phyloP scores from a whole-genome alignment of 2,888 invertebrate genomes.

The Esperia sulphurella region DNA sequence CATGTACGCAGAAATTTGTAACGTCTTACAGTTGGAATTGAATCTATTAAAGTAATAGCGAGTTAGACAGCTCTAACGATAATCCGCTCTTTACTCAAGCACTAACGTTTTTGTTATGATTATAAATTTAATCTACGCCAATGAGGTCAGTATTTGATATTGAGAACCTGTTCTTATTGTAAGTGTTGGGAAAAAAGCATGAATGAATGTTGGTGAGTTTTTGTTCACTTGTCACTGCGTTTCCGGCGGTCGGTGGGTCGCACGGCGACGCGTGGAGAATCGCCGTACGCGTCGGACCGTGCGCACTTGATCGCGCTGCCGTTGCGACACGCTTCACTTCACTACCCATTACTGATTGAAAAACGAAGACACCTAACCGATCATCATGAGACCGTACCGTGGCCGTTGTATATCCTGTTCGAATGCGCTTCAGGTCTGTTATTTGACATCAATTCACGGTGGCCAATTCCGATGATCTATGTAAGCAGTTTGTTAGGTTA shows the following conservation, averaged over 20 bases:
- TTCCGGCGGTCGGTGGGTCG: conserved; percentile 62
- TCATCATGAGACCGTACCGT: conserved; percentile 40
- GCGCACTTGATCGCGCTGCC: conserved; percentile 32
- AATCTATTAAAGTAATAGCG: no score
- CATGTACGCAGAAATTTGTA: no score
- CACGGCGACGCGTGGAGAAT: conserved; percentile 67
- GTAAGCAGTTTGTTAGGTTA: no score
- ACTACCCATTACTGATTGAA: conserved; percentile 52
- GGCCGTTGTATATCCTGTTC: conserved; percentile 16
- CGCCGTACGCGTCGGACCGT: conserved; percentile 69
- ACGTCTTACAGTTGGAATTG: no score
- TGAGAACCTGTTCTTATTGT: conserved; percentile 53
- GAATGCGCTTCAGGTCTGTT: not conserved
- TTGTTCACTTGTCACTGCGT: conserved; percentile 74
- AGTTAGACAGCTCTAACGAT: not conserved
- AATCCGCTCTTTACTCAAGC: no score
- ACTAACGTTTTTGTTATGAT: not conserved
- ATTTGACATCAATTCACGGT: not conserved
- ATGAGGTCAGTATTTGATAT: conserved; percentile 23
- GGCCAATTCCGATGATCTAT: not conserved
- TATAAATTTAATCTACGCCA: conserved; percentile 4
- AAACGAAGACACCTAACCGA: conserved; percentile 51
- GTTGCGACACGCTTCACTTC: conserved; percentile 52
- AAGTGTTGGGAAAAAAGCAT: conserved; percentile 55
- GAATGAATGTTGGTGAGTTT: conserved; percentile 68